Evolutionary conservation across 2,797 vertebrate genomes (phyloP).

Genomic region (Pseudomugil tenellus): DNA sequence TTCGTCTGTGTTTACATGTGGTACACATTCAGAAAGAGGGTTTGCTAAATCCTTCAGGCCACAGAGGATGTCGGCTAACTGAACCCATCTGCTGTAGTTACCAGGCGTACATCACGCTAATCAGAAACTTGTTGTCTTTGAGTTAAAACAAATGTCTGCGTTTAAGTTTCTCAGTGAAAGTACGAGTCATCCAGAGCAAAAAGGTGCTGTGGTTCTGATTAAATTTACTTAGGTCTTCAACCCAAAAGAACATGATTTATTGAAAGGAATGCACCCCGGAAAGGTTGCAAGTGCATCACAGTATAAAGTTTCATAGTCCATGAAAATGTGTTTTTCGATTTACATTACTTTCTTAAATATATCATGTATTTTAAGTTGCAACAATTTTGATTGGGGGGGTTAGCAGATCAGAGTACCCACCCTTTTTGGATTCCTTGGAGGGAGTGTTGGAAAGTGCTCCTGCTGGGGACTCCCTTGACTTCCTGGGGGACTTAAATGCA

Average conservation of each 20-base stretch:
- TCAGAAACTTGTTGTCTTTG: constrained; percentile 32
- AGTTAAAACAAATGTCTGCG: constrained; percentile 23
- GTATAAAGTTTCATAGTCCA: too few species aligned
- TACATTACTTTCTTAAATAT: too few species aligned
- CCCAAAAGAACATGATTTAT: background rate
- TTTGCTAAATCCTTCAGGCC: constrained; percentile 53
- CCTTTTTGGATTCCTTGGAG: too few species aligned
- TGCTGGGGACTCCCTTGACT: too few species aligned
- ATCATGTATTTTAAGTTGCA: too few species aligned
- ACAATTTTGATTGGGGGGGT: too few species aligned
- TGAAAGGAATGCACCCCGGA: too few species aligned
- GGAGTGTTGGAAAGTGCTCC: too few species aligned
- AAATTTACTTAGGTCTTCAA: background rate
- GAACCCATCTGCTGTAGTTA: constrained; percentile 52
- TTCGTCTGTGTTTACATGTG: constrained; percentile 61
- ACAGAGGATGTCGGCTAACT: constrained; percentile 62
- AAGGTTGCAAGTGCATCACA: too few species aligned
- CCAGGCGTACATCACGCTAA: constrained; percentile 31
- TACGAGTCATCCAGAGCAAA: background rate
- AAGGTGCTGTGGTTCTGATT: constrained; percentile 1
- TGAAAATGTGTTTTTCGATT: too few species aligned
- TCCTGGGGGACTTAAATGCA: too few species aligned
- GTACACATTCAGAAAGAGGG: constrained; percentile 54
- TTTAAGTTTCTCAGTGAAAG: constrained; percentile 12
- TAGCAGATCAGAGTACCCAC: too few species aligned